Percentiles rank a stretch among this genome's conserved stretches.
These are phyloP conservation scores for Caenorhabditis latens DNA, from an alignment of 1,140 invertebrate species.

Conservation along the genomic window DNA sequence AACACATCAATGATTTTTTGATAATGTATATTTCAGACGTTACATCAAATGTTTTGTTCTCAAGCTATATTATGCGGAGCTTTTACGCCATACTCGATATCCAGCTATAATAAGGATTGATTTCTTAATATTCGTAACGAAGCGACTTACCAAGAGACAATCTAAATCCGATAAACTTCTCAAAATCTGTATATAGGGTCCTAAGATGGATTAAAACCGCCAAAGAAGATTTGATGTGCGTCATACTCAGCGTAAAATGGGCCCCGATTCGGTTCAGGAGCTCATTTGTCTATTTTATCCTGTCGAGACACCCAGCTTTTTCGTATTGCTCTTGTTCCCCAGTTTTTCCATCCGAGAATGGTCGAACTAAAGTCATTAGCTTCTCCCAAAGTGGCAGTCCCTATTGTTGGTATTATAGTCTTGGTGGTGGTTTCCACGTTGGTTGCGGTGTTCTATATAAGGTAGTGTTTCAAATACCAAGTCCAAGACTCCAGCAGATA, in stretches of 20 bases:
- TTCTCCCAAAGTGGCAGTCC: constrained; percentile 54
- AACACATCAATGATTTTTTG: no score
- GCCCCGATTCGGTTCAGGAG: not conserved
- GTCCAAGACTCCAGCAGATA: no score
- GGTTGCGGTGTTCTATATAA: constrained; percentile 50
- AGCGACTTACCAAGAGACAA: not conserved
- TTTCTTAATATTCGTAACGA: not conserved
- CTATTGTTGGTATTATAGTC: constrained; percentile 39
- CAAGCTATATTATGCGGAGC: no score
- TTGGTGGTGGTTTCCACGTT: constrained; percentile 22
- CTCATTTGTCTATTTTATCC: not conserved
- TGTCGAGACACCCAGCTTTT: not conserved
- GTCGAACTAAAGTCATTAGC: constrained; percentile 31
- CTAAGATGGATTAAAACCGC: constrained; percentile 9
- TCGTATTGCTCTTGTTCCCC: not conserved
- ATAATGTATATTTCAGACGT: no score
- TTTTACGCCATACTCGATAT: no score
- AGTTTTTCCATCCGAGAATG: not conserved
- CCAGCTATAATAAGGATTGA: not conserved
- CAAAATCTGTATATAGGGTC: constrained; percentile 13
- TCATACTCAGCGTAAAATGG: constrained; percentile 25
- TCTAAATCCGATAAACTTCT: not conserved
- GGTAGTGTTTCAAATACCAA: not conserved
- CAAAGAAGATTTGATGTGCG: constrained; percentile 42
- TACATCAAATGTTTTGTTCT: no score